Conservation (phyloP, 2,113 vertebrate species). For the Parus major region DNA sequence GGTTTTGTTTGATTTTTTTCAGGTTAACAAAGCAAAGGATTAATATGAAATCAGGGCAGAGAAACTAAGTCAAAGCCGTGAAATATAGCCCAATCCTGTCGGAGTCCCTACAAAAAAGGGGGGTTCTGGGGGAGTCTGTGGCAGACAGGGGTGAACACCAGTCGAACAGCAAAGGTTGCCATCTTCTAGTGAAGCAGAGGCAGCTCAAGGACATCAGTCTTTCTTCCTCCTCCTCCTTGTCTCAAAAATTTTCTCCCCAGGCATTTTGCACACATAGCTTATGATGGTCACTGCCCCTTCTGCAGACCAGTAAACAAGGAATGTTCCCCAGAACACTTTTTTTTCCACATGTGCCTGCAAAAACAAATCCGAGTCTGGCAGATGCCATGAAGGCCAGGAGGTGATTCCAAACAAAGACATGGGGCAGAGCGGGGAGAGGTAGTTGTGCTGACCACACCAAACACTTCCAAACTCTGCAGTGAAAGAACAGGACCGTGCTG, state of each 20-base stretch:
- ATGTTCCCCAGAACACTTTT: background rate
- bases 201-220: background rate
- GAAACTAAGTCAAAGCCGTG: background rate
- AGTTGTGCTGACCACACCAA: background rate
- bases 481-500: background rate
- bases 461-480: background rate
- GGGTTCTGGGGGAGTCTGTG: background rate
- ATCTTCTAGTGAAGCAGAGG: background rate
- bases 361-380: background rate
- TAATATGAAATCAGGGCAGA: background rate
- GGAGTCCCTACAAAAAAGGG: background rate
- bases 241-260: background rate
- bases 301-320: background rate
- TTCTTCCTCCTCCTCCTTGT: background rate
- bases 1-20: background rate
- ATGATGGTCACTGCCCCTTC: background rate
- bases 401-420: background rate
- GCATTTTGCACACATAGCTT: background rate
- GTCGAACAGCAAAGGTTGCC: rapidly evolving
- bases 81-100: rapidly evolving
- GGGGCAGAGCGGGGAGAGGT: rapidly evolving
- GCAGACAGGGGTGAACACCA: rapidly evolving
- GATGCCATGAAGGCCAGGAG: background rate
- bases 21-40: background rate
- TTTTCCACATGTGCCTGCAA: background rate